Percentiles rank a stretch among this genome's conserved stretches.
phyloP scores from a whole-genome alignment of 2,797 vertebrate species.

The Galaxias olidus region DNA sequence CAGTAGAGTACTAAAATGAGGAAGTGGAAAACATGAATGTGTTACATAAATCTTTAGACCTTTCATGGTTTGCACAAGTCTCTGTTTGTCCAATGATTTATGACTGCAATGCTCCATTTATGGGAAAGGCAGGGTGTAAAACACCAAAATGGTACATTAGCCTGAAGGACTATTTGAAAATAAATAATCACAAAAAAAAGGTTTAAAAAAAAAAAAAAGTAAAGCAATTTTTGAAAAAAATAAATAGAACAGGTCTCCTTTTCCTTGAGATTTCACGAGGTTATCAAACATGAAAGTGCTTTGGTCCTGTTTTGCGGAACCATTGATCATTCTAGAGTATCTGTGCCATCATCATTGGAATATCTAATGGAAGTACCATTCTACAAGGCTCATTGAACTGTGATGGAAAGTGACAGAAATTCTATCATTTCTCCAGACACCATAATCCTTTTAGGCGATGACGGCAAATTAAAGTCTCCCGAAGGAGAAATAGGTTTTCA shows the following conservation, averaged over 20 bases:
- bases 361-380: slow-evolving; percentile 64
- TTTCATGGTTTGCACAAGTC: slow-evolving; percentile 95
- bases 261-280: slow-evolving; percentile 46
- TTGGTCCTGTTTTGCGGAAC: slow-evolving; percentile 43
- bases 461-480: slow-evolving; percentile 68
- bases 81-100: slow-evolving; percentile 99
- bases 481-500: slow-evolving; percentile 64
- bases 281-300: slow-evolving; percentile 54
- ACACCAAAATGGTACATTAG: slow-evolving; percentile 98
- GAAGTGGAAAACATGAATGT: slow-evolving; percentile 99
- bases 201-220: slow-evolving; percentile 81
- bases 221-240: slow-evolving; percentile 89
- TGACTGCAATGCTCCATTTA: slow-evolving; percentile 98
- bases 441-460: slow-evolving; percentile 71
- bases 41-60: slow-evolving; percentile 99
- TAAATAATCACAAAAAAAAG: slow-evolving; percentile 96
- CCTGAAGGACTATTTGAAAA: slow-evolving; percentile 97
- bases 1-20: slow-evolving; percentile 99
- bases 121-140: slow-evolving; percentile 93
- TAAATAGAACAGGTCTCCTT: slow-evolving; percentile 65
- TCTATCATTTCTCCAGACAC: slow-evolving; percentile 61
- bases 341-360: slow-evolving; percentile 62
- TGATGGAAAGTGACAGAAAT: slow-evolving; percentile 62
- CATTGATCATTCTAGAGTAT: slow-evolving; percentile 64
- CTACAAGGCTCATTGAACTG: slow-evolving; percentile 67